Evolutionary conservation across 2,888 invertebrate species (phyloP), one percentile per base, ranked within the genome.

Genomic region (Agonopterix alstromeriana): DNA sequence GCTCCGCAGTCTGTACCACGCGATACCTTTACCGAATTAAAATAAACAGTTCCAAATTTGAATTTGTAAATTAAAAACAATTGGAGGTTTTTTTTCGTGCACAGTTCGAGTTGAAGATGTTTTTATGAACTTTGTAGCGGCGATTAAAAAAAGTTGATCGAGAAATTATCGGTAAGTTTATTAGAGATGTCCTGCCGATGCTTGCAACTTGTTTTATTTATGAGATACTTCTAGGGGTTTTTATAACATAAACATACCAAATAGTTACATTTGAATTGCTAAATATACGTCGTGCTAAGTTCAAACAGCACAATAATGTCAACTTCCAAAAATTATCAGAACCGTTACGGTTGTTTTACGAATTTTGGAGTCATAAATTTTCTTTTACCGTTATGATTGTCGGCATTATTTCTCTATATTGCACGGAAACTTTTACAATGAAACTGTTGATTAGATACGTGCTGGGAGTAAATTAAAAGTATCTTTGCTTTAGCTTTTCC

Each of bases 151-250:
- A 57, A 51, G 58, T 53, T 53, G 46, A 46, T 53, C 52, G 50
- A 45, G 48, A 47, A 60, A 54, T 51, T 57, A 60, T 54, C 51
- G 77, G 77, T 77, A 63, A 75, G 77, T 67, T 69, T 59, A 57
- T 56, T 27, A 27, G 5, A 27, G 27, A 27, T 27, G 27, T 27
- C 27, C 27, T 27, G 27, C 27, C 27, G 27, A 27, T 27, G 5
- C 27, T 27, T 5, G 7, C 27, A 27, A 7, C 27, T 27, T 5
- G 27, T 27, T 27, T 27, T 27, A 27, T 27, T 27, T 3, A 17
- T 17, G 17, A 17, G 17, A 17, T 17, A 17, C 17, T 17, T 27
- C 5, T 27, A 27, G 1, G 17, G 17, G 27, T 27, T 27, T 27
- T 5, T 27, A 27, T 27, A 27, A 27, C 27, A 27, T 27, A 27